These are phyloP conservation scores for Nothocercus julius DNA, from an alignment of 2,113 vertebrate genomes.

Conservation along the genomic window DNA sequence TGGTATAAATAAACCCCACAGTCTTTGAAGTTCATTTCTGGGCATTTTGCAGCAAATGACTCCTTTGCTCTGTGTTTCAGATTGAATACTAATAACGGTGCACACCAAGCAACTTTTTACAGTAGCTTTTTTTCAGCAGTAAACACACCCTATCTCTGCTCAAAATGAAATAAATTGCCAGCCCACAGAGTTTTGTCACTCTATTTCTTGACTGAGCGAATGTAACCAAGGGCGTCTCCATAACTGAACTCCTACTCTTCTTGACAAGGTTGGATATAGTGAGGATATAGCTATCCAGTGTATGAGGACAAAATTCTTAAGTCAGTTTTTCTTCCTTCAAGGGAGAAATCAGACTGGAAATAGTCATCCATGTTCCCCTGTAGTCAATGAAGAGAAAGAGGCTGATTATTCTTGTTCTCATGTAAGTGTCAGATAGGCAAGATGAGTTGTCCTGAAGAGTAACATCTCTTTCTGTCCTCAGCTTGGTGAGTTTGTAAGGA, in stretches of 20 bases:
- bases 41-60: not conserved
- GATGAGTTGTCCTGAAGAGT: not conserved
- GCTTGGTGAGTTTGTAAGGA: not conserved
- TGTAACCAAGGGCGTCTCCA: not conserved
- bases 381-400: not conserved
- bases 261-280: not conserved
- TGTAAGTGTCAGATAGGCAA: not conserved
- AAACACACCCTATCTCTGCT: not conserved
- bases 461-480: not conserved
- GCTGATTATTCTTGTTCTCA: not conserved
- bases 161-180: not conserved
- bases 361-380: not conserved
- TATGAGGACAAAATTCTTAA: not conserved
- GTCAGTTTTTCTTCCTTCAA: not conserved
- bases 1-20: not conserved
- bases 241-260: not conserved
- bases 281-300: not conserved
- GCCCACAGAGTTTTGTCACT: not conserved
- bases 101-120: not conserved
- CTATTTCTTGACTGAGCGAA: not conserved
- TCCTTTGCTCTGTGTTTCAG: not conserved
- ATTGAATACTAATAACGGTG: not conserved
- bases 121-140: not conserved
- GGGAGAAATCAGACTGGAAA: not conserved
- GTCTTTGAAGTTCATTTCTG: not conserved